Evolutionary conservation across 1,140 invertebrate species (phyloP).

Genomic region (Parasteatoda tepidariorum): DNA sequence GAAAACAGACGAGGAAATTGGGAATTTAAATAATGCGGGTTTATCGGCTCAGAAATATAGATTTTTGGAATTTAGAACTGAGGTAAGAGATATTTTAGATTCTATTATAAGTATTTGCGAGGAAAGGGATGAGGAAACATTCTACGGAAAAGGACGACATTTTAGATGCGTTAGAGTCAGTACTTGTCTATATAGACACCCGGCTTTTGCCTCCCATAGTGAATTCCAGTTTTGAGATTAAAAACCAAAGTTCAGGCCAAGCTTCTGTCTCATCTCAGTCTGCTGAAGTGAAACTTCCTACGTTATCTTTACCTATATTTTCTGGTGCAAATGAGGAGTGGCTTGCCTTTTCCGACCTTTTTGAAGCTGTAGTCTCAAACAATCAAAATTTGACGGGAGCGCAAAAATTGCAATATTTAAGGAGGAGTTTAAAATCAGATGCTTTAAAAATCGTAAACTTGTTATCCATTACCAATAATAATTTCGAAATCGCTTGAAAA

Average conservation of each 20-base stretch:
- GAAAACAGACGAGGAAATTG: too few species aligned
- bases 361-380: background rate
- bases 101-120: background rate
- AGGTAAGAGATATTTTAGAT: background rate
- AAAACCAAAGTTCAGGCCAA: background rate
- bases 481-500: slow-evolving; percentile 2
- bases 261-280: background rate
- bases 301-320: background rate
- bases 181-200: background rate
- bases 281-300: background rate
- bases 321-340: background rate
- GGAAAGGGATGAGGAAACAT: background rate
- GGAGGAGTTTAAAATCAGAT: background rate
- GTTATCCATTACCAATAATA: background rate
- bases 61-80: background rate
- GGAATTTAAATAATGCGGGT: too few species aligned
- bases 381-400: background rate
- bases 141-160: background rate
- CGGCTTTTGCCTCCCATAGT: background rate
- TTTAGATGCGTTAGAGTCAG: background rate
- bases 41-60: background rate
- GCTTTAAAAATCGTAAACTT: background rate
- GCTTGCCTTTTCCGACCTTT: background rate
- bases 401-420: background rate
- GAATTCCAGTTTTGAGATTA: background rate